phyloP scores from a whole-genome alignment of 1,140 invertebrate species.

The Leptinotarsa texana region DNA sequence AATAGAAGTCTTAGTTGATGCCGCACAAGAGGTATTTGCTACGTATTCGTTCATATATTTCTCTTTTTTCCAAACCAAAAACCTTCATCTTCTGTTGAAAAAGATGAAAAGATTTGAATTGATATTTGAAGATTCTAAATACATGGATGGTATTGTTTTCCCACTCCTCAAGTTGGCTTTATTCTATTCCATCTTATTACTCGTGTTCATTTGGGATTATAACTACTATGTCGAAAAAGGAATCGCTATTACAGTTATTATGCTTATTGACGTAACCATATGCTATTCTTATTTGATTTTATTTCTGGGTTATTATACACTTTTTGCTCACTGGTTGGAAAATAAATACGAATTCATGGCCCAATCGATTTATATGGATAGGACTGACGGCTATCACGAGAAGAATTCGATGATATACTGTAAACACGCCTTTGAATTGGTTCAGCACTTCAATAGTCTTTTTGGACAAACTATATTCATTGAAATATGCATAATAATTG shows the following conservation, averaged over 20 bases:
- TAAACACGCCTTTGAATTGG: too few relatives aligned
- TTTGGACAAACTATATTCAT: too few relatives aligned
- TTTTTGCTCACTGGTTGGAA: not conserved
- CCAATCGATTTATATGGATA: not conserved
- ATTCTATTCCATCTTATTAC: not conserved
- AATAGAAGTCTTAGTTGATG: not conserved
- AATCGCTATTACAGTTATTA: not conserved
- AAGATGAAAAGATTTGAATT: not conserved
- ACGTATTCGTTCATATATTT: not conserved
- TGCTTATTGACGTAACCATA: not conserved
- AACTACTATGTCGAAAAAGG: not conserved
- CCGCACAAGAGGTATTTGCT: not conserved
- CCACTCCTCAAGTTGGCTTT: not conserved
- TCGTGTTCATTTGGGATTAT: not conserved
- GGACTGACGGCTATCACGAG: not conserved
- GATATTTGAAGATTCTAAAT: not conserved
- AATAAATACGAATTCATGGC: not conserved
- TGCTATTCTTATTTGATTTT: not conserved
- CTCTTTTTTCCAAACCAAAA: not conserved
- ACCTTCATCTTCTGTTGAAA: not conserved
- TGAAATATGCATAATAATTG: too few relatives aligned
- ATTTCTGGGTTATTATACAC: not conserved
- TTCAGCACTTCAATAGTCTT: too few relatives aligned
- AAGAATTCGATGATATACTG: not conserved
- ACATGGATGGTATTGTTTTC: not conserved